Evolutionary conservation across 2,113 vertebrate genomes (phyloP), one percentile per base, ranked within the genome.

Genomic region (Halcyon malimbica): DNA sequence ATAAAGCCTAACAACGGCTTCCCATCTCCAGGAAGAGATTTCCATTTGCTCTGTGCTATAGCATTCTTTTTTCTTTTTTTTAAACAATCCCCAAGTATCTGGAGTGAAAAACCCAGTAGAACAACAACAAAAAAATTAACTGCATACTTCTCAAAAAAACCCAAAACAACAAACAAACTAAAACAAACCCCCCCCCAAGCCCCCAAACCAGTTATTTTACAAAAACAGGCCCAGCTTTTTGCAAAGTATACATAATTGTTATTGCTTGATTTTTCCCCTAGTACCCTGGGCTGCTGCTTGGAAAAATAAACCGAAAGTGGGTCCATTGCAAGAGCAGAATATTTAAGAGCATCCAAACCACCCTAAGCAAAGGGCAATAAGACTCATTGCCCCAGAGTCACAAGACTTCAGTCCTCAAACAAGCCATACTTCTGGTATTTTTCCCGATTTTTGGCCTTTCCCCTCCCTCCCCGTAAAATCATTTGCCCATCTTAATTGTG

Each of bases 391-490:
- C 6, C 4, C 18, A 48, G 29, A 31, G 9, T 11, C 6, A 0
- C 3, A 33, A 54, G 20, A 15, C 16, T 53, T 51, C 50, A 46
- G 21, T 21, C 41, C 57, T 60, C 83, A 71, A 25, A 33, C 1
- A 0, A 67, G 41, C 10, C 31, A 33, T 2, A 16, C 14, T 18
- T 11, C 1, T 19, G 2, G 3, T 13, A 4, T 29, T 50, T 37
- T 25, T 46, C 44, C 13, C 15, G 12, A 29, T n/a, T 54, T 54
- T 48, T 35, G 26, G 37, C 37, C 28, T 20, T 57, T 53, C n/a
- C 16, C 9, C 18, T 31, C n/a, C 24, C 25, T 24, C 24, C 50
- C 35, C 28, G 20, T 87, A 56, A 63, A 51, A 63, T 25, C 19
- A 0, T 39, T 60, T 50, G 13, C 28, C 41, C 23, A 7, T 44